These are phyloP conservation scores for Pinna nobilis DNA, from an alignment of 1,140 invertebrate genomes.

Conservation along the genomic window DNA sequence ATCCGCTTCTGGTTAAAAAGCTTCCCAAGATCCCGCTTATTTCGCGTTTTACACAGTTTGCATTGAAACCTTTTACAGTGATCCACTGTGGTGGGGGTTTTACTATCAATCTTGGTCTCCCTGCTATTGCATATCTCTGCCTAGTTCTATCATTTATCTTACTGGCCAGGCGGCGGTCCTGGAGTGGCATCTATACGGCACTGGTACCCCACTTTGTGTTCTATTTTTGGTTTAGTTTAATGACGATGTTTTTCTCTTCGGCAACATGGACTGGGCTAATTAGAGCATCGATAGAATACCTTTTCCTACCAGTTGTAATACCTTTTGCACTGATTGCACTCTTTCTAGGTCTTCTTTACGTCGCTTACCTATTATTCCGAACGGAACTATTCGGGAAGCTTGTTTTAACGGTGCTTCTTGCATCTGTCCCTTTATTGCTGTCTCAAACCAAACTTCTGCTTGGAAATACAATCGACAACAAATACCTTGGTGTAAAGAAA, in stretches of 20 bases:
- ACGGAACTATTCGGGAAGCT: conserved; percentile 64
- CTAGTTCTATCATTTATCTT: conserved; percentile 84
- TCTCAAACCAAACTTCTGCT: conserved; percentile 64
- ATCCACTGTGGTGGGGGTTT: conserved; percentile 57
- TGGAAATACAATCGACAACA: conserved; percentile 57
- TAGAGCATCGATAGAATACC: conserved; percentile 81
- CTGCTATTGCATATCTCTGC: conserved; percentile 84
- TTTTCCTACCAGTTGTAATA: conserved; percentile 62
- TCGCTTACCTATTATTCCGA: conserved; percentile 50
- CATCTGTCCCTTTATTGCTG: conserved; percentile 56
- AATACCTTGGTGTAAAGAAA: conserved; percentile 54
- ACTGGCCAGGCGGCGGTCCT: conserved; percentile 83
- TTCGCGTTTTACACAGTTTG: conserved; percentile 38
- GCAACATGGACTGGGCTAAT: conserved; percentile 87
- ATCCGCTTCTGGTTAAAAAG: conserved; percentile 88
- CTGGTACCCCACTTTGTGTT: conserved; percentile 90
- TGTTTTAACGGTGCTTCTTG: conserved; percentile 57
- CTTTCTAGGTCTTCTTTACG: conserved; percentile 42
- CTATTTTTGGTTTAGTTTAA: conserved; percentile 88
- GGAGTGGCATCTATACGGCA: conserved; percentile 86
- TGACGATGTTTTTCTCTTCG: conserved; percentile 58
- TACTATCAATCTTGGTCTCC: conserved; percentile 74
- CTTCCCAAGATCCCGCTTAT: conserved; percentile 62
- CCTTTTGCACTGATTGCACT: conserved; percentile 55
- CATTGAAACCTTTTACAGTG: conserved; percentile 54